These are phyloP conservation scores for Napeogenes sylphis DNA, from an alignment of 2,888 invertebrate species.

Conservation along the genomic window DNA sequence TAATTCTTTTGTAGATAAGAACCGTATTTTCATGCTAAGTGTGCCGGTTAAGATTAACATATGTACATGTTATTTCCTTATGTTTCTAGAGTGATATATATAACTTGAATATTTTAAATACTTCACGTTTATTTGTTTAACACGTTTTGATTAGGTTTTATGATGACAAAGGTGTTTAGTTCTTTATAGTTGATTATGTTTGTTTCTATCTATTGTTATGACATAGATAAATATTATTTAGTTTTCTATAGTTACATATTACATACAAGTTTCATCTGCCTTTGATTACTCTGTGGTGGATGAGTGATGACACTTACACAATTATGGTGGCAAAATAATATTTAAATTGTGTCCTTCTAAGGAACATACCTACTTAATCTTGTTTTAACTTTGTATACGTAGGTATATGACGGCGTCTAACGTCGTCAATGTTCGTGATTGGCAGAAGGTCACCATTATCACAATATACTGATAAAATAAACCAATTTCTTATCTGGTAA, in stretches of 20 bases:
- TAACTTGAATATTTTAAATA: not conserved
- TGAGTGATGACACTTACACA: too few species aligned
- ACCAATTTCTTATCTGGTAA: constrained; percentile 65
- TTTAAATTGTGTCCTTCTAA: too few species aligned
- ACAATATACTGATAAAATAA: constrained; percentile 58
- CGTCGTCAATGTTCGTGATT: constrained; percentile 37
- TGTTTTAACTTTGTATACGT: too few species aligned
- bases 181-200: too few species aligned
- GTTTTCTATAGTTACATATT: too few species aligned
- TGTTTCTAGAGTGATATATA: not conserved
- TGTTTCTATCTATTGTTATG: too few species aligned
- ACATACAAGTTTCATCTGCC: too few species aligned
- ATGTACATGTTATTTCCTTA: not conserved
- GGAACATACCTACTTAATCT: too few species aligned
- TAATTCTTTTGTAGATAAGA: not conserved
- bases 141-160: not conserved
- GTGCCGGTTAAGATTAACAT: not conserved
- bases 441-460: constrained; percentile 59
- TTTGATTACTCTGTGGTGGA: too few species aligned
- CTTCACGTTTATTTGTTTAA: constrained; percentile 3
- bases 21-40: not conserved
- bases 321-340: too few species aligned
- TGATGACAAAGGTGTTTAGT: not conserved
- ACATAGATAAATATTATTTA: too few species aligned
- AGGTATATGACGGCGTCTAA: constrained; percentile 27